Conservation (phyloP, 2,797 vertebrate genomes). For the Apogon hyalosoma region DNA sequence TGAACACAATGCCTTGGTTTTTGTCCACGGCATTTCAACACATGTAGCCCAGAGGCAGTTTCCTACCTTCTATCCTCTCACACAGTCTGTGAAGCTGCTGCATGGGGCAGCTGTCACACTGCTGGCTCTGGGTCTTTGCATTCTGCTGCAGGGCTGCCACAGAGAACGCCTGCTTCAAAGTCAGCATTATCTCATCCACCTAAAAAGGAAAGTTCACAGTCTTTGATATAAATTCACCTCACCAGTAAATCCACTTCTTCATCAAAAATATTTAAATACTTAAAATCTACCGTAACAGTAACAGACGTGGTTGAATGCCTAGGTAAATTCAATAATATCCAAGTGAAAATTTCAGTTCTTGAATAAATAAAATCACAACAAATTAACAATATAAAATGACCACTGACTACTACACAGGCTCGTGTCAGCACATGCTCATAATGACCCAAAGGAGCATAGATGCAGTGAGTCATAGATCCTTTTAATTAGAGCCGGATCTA, state of each 20-base stretch:
- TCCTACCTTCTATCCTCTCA: conserved; percentile 93
- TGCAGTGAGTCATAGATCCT: conserved; percentile 7
- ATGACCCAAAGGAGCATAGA: conserved; percentile 33
- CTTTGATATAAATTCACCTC: neutral
- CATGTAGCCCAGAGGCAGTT: neutral
- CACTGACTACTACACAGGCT: too few species aligned
- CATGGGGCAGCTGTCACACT: conserved; percentile 94
- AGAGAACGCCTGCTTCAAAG: conserved; percentile 96
- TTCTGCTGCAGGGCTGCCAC: conserved; percentile 92
- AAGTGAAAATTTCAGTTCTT: too few species aligned
- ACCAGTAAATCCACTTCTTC: neutral
- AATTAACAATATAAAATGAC: too few species aligned
- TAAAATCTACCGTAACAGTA: too few species aligned
- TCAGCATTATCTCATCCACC: conserved; percentile 99
- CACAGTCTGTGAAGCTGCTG: conserved; percentile 93
- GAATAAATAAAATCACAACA: too few species aligned
- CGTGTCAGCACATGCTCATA: neutral
- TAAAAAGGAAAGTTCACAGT: conserved; percentile 55
- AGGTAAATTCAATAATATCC: too few species aligned
- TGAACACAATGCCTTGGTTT: too few species aligned
- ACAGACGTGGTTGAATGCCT: too few species aligned
- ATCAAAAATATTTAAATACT: too few species aligned
- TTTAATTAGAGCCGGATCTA: conserved; percentile 15
- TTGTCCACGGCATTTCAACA: too few species aligned
- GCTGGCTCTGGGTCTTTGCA: conserved; percentile 86